Conservation (phyloP, 1,140 invertebrate genomes). For the Saccostrea glomerata region DNA sequence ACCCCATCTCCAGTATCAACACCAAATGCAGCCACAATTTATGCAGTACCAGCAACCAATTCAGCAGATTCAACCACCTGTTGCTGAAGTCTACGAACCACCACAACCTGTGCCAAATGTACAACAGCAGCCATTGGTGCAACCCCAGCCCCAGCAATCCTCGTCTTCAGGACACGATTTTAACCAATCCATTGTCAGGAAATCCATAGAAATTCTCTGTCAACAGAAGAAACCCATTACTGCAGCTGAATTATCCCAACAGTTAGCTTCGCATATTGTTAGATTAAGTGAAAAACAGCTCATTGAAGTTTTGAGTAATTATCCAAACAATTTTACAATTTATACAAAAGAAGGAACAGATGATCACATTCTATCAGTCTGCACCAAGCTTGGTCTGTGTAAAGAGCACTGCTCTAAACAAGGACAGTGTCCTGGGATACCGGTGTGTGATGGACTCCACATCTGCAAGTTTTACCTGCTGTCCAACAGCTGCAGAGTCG, state of each 20-base stretch:
- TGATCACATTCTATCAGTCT: slow-evolving; percentile 31
- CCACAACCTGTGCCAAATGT: slow-evolving; percentile 7
- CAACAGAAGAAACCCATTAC: slow-evolving; percentile 10
- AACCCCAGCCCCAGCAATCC: background rate
- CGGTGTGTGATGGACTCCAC: slow-evolving; percentile 54
- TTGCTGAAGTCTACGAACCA: slow-evolving; percentile 26
- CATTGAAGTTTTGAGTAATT: slow-evolving; percentile 27
- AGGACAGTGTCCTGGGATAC: slow-evolving; percentile 38
- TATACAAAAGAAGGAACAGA: slow-evolving; percentile 35
- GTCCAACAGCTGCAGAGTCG: slow-evolving; percentile 47
- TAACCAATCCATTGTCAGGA: slow-evolving; percentile 21
- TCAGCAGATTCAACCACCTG: slow-evolving; percentile 25
- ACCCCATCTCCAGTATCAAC: background rate
- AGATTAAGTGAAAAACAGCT: slow-evolving; percentile 41
- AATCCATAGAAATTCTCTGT: slow-evolving; percentile 44
- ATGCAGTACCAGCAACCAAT: slow-evolving; percentile 21
- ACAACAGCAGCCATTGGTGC: background rate
- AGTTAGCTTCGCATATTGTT: background rate
- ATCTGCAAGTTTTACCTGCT: slow-evolving; percentile 59
- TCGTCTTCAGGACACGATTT: slow-evolving; percentile 6
- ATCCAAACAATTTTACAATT: slow-evolving; percentile 53
- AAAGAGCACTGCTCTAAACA: slow-evolving; percentile 49
- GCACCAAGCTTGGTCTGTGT: slow-evolving; percentile 50
- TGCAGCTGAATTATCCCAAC: background rate
- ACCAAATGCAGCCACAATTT: slow-evolving; percentile 1